Percentiles rank a stretch among this genome's conserved stretches.
phyloP scores from a whole-genome alignment of 1,140 invertebrate genomes.

The Pseudachorutes palmiensis region DNA sequence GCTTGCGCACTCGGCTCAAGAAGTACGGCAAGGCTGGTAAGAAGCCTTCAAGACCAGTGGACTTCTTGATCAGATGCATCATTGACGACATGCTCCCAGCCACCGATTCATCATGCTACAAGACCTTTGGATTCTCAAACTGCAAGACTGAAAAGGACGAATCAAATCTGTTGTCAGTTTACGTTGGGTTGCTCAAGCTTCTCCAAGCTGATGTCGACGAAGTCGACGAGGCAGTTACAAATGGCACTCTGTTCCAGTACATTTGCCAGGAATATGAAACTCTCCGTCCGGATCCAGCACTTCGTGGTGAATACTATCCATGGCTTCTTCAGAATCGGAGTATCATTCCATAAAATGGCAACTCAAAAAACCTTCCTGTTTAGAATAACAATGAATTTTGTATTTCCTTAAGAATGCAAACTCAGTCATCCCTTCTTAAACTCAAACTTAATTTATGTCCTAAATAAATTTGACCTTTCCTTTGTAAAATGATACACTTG shows the following conservation, averaged over 20 bases:
- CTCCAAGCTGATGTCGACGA: neutral
- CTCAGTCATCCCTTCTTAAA: too few relatives aligned
- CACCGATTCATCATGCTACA: neutral
- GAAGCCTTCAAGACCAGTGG: neutral
- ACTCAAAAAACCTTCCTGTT: neutral
- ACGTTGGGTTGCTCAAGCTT: neutral
- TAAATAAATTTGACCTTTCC: too few relatives aligned
- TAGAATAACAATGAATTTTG: neutral
- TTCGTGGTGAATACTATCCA: neutral
- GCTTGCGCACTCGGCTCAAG: neutral
- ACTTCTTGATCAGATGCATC: neutral
- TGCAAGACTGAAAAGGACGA: constrained; percentile 6
- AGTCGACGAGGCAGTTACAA: neutral
- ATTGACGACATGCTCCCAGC: neutral
- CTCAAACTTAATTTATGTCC: too few relatives aligned
- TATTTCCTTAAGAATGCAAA: too few relatives aligned
- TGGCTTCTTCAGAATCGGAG: neutral
- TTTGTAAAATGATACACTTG: too few relatives aligned
- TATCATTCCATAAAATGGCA: neutral
- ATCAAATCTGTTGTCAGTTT: neutral
- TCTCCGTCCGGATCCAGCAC: neutral
- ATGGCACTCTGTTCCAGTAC: neutral
- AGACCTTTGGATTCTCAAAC: constrained; percentile 2
- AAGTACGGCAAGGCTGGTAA: neutral
- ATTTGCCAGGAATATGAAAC: neutral